A percentile compares a stretch with the other conserved stretches of the same genome.
Evolutionary conservation across 1,140 invertebrate genomes (phyloP).

Genomic region (Saccostrea glomerata): DNA sequence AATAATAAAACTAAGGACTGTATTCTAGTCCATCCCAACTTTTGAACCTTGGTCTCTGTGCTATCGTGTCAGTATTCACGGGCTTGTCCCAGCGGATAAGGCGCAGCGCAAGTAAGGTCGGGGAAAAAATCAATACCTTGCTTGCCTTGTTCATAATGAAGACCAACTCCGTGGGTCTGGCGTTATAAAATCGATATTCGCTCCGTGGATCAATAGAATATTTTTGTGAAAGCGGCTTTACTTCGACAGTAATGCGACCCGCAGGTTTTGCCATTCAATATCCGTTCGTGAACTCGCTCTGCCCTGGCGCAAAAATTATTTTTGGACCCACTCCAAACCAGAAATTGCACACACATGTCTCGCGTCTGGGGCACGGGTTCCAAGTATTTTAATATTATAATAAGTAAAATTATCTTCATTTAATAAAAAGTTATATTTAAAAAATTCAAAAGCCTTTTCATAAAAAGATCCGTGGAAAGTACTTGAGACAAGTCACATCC

Average conservation of each 20-base stretch:
- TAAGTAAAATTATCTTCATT: background rate
- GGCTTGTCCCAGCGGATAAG: constrained; percentile 24
- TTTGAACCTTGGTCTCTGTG: background rate
- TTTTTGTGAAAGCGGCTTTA: constrained; percentile 32
- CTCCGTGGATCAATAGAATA: constrained; percentile 31
- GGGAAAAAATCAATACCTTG: constrained; percentile 4
- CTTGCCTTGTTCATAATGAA: background rate
- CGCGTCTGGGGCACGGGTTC: constrained; percentile 26
- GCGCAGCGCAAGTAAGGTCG: background rate
- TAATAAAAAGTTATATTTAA: background rate
- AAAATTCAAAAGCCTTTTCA: background rate
- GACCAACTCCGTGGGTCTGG: constrained; percentile 23
- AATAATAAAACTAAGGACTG: background rate
- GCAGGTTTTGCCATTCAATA: constrained; percentile 31
- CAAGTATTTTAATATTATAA: background rate
- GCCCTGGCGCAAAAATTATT: constrained; percentile 38
- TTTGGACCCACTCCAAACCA: constrained; percentile 32
- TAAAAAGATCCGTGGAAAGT: background rate
- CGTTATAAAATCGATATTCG: constrained; percentile 31
- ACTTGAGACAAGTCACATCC: background rate
- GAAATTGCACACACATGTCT: constrained; percentile 36
- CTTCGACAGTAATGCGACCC: constrained; percentile 27
- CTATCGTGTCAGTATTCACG: constrained; percentile 14
- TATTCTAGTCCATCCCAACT: background rate
- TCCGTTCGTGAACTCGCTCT: constrained; percentile 36